Conservation (phyloP, 2,888 invertebrate genomes). For the Nomada fabriciana region DNA sequence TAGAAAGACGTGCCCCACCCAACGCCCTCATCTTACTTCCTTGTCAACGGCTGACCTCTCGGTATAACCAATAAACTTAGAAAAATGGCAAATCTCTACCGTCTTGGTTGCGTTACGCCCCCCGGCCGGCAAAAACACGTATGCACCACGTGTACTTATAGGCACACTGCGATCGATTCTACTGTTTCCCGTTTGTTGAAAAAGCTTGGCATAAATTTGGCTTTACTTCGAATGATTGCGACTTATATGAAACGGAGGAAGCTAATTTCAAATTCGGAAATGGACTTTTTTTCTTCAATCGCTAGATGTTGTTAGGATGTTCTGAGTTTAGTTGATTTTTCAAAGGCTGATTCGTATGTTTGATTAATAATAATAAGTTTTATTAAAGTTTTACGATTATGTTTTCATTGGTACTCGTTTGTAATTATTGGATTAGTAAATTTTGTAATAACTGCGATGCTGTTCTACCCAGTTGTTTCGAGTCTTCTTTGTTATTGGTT, state of each 20-base stretch:
- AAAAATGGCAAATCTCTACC: slow-evolving; percentile 60
- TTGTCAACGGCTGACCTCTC: slow-evolving; percentile 65
- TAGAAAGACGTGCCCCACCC: slow-evolving; percentile 65
- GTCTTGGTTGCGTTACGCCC: slow-evolving; percentile 42
- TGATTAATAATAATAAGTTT: too few relatives aligned
- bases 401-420: too few relatives aligned
- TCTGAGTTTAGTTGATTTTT: neutral
- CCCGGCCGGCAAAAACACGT: slow-evolving; percentile 13
- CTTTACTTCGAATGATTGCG: neutral
- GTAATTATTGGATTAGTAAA: neutral
- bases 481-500: neutral
- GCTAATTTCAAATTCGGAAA: neutral
- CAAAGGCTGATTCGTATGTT: too few relatives aligned
- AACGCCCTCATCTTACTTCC: slow-evolving; percentile 67
- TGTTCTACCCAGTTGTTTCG: neutral
- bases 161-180: neutral
- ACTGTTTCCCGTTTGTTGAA: slow-evolving; percentile 15
- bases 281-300: neutral
- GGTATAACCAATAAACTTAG: slow-evolving; percentile 49
- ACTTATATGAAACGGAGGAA: neutral
- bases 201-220: slow-evolving; percentile 1
- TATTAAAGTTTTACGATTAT: too few relatives aligned
- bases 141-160: neutral
- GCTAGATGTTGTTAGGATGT: neutral
- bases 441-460: too few relatives aligned